Evolutionary conservation across 2,797 vertebrate species (phyloP).

Genomic region (Takifugu ocellatus): DNA sequence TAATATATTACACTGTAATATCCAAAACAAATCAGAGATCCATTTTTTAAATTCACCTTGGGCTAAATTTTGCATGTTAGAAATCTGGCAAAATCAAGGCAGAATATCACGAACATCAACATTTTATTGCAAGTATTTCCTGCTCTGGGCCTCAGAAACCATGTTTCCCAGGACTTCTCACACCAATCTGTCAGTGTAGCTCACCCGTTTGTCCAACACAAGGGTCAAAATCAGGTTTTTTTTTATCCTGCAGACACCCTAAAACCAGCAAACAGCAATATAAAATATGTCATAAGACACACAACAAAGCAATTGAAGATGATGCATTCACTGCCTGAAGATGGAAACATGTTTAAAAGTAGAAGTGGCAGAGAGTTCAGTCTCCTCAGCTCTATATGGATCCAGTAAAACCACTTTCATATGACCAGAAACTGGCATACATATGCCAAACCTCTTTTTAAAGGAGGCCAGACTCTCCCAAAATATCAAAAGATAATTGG

Average conservation of each 20-base stretch:
- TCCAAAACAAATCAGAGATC: conserved; percentile 15
- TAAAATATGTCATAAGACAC: conserved; percentile 20
- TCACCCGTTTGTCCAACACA: conserved; percentile 19
- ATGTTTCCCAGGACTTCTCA: conserved; percentile 40
- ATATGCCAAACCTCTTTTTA: conserved; percentile 41
- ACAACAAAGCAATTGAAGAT: conserved; percentile 14
- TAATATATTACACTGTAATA: not conserved
- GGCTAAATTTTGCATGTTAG: not conserved
- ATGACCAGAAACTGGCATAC: conserved; percentile 34
- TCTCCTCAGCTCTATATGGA: conserved; percentile 33
- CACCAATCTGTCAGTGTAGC: conserved; percentile 33
- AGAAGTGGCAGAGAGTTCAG: conserved; percentile 26
- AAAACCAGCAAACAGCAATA: too few relatives aligned
- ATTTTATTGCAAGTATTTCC: conserved; percentile 2
- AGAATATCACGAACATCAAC: not conserved
- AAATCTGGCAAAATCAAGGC: conserved; percentile 10
- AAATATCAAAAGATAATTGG: conserved; percentile 1
- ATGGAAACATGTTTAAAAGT: conserved; percentile 35
- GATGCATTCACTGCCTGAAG: conserved; percentile 23
- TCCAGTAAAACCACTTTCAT: conserved; percentile 50
- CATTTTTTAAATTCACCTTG: conserved; percentile 5
- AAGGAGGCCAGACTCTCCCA: conserved; percentile 20
- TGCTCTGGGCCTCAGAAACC: conserved; percentile 7
- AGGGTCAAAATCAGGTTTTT: too few relatives aligned
- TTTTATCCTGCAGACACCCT: too few relatives aligned